These are phyloP conservation scores for Dolichomitus sp. DNA, from an alignment of 2,888 invertebrate genomes.

Conservation along the genomic window DNA sequence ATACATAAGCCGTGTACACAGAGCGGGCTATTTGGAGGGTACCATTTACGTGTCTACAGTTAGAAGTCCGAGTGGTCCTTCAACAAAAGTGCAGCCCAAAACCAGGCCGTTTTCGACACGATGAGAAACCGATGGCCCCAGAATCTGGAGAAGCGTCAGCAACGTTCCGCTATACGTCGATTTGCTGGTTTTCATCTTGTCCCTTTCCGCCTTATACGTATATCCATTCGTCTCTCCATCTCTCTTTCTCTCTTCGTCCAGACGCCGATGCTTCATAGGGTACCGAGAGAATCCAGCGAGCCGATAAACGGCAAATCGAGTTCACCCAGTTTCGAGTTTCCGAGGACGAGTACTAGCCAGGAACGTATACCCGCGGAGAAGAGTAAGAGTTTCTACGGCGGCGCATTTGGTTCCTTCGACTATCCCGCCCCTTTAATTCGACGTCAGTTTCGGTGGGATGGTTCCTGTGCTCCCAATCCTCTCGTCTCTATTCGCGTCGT, in stretches of 20 bases:
- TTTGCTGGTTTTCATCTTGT: constrained; percentile 15
- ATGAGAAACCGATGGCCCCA: not conserved
- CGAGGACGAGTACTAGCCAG: constrained; percentile 9
- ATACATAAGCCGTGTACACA: constrained; percentile 13
- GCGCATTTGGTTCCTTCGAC: constrained; percentile 12
- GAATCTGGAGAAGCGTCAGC: not conserved
- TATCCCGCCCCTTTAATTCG: constrained; percentile 5
- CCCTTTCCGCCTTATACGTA: constrained; percentile 12
- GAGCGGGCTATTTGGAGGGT: constrained; percentile 1
- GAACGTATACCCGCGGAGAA: not conserved
- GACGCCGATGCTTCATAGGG: constrained; percentile 9
- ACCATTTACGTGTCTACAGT: constrained; percentile 23
- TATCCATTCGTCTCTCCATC: not conserved
- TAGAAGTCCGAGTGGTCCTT: not conserved
- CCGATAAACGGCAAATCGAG: constrained; percentile 50
- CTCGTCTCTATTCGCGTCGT: not conserved
- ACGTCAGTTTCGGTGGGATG: constrained; percentile 3
- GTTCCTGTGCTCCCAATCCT: not conserved
- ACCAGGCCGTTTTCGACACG: constrained; percentile 28
- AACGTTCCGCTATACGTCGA: constrained; percentile 7
- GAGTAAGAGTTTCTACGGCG: constrained; percentile 33
- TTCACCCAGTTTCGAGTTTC: constrained; percentile 52
- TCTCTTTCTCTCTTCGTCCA: not conserved
- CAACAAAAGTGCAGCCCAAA: constrained; percentile 12
- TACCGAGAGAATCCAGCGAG: constrained; percentile 38